Base-by-base conservation (phyloP, 2,888 invertebrate genomes). In the Lepidocyrtinus sp. region DNA sequence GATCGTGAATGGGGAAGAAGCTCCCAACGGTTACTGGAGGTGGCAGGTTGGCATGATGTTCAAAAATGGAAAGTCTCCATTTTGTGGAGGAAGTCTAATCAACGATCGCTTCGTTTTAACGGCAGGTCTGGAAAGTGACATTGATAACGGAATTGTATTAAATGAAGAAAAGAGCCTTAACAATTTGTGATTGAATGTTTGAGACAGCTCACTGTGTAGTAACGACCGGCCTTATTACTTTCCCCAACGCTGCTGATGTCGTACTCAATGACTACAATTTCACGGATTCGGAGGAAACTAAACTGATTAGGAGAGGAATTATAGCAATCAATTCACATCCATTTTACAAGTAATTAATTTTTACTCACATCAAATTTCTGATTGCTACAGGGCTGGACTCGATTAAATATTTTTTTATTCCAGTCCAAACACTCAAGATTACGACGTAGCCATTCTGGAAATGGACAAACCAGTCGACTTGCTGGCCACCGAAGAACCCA, bases 31-130 rank as follows among this genome's bases (percentile, higher is more conserved):
- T 0, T 79, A 70, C 19, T 86, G 85, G 85, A 81, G 80, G 64
- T 86, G 86, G 86, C 86, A 86, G 70, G 68, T 76, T 22, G 83
- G 80, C 1, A 59, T 86, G 65, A 79, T 82, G 21, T 62, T 83
- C 12, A 55, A 75, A 69, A 64, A 69, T 2, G 64, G 79, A 45
- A 73, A 76, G 5, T 65, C 69, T 19, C 86, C 86, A 9, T 83
- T 86, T 63, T 86, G 86, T 65, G 85, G 84, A 9, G 83, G 78
- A 1, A 27, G 67, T 25, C 25, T 85, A 9, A 83, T 86, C 15
- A 83, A 79, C 27, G 83, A 86, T 59, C 59, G 82, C 15, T 85
- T 82, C 36, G 46, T 84, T 17, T 22, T 85, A 0, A 83, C 82
- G 2, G 78, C 75, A n/a, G n/a, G 3, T 62, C 74, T n/a, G 82